Conservation (phyloP, 92 coral and sea anemone genomes). For the Porites cylindrica region DNA sequence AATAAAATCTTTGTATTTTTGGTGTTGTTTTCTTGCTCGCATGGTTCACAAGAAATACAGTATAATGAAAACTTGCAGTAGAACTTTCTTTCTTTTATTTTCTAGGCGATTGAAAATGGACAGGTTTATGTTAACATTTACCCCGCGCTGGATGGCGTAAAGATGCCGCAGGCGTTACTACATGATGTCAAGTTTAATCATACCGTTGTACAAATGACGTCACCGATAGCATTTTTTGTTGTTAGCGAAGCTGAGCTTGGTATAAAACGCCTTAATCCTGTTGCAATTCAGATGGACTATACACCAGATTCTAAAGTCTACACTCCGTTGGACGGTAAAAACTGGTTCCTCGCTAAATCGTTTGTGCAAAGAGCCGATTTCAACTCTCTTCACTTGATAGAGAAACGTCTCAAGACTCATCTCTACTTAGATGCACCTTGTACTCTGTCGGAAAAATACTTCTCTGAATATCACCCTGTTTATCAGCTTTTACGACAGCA, state of each 20-base stretch:
- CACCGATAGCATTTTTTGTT: slow-evolving; percentile 90
- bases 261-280: slow-evolving; percentile 82
- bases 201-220: slow-evolving; percentile 90
- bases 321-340: slow-evolving; percentile 87
- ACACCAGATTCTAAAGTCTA: slow-evolving; percentile 81
- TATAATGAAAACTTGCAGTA: too few relatives aligned
- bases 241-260: slow-evolving; percentile 78
- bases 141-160: slow-evolving; percentile 88
- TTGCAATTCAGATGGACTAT: slow-evolving; percentile 91
- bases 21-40: too few relatives aligned
- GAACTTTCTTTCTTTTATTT: not conserved
- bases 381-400: slow-evolving; percentile 84
- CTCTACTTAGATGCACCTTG: slow-evolving; percentile 90
- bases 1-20: too few relatives aligned
- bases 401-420: slow-evolving; percentile 90
- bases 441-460: slow-evolving; percentile 86
- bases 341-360: slow-evolving; percentile 97
- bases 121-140: slow-evolving; percentile 80
- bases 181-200: slow-evolving; percentile 80
- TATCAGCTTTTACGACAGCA: slow-evolving; percentile 94
- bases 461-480: slow-evolving; percentile 94
- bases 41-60: too few relatives aligned
- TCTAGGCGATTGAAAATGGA: slow-evolving; percentile 88
- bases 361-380: slow-evolving; percentile 95
- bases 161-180: slow-evolving; percentile 66